Evolutionary conservation across 2,113 vertebrate species (phyloP), one percentile per base, ranked within the genome.

Genomic region (Eptesicus fuscus): DNA sequence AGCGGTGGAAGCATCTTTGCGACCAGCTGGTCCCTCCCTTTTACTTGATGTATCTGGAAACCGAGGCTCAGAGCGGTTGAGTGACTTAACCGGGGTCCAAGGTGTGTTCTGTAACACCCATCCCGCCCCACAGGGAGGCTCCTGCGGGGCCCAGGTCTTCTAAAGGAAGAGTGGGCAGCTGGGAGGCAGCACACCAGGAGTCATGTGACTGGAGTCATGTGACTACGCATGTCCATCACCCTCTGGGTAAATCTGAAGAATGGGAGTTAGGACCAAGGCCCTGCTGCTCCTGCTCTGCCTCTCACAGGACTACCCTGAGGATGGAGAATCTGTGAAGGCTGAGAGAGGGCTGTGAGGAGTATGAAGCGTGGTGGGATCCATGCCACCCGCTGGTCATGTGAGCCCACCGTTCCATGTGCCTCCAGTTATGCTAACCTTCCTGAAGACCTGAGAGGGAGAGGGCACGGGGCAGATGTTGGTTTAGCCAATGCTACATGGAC

Each of bases 181-280:
- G 35, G 28, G 20, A 73, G 51, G 30, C 56, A 16, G 18, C 30
- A 18, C 16, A 35, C n/a, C 5, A 47, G 7, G 18, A 65, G 37
- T 18, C 11, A 0, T 1, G 28, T 44, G 67, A 56, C 37, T 37
- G 20, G 51, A 30, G 71, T 30, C 70, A 0, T 1, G 37, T 59
- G 56, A 63, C n/a, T 67, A 25, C 2, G 5, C 14, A 32, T 0
- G 0, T 0, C 18, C 9, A 4, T 13, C 7, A 30, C 12, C 7
- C 53, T 12, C 28, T 32, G 51, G n/a, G 11, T 25, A 0, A 0
- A 40, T 56, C 44, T 69, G 10, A 0, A 49, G 70, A 35, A 22
- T 4, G 14, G 63, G 32, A 53, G n/a, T 20, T 0, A 61, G 47
- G 79, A 47, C 20, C 47, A 44, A 5, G 16, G 37, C 40, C 23